phyloP scores from a whole-genome alignment of 2,113 vertebrate genomes.

The Nerophis ophidion region DNA sequence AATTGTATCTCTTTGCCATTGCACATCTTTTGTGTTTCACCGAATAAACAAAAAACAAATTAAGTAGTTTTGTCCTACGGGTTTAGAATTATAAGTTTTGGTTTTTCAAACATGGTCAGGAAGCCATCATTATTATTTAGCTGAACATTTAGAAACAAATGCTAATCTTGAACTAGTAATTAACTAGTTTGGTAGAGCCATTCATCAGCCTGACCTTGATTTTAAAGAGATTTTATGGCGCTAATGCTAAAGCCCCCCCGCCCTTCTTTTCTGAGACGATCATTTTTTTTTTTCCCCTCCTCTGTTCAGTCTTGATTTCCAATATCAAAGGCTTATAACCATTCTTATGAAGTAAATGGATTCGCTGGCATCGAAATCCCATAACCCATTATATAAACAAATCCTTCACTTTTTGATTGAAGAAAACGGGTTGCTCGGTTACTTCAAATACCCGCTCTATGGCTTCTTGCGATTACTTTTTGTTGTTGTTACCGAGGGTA shows the following conservation, averaged over 20 bases:
- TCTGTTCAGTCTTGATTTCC: neutral
- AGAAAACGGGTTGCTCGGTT: too few species aligned
- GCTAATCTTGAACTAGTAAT: neutral
- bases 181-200: neutral
- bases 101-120: neutral
- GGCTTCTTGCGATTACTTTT: neutral
- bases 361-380: neutral
- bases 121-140: neutral
- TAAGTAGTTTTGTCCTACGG: neutral
- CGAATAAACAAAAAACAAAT: too few species aligned
- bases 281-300: neutral
- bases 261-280: neutral
- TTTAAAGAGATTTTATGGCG: neutral
- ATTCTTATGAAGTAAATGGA: neutral
- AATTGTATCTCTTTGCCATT: neutral
- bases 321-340: neutral
- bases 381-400: neutral
- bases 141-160: neutral
- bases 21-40: neutral
- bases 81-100: neutral
- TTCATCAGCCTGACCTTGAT: neutral
- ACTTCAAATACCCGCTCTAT: neutral
- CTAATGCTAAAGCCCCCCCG: neutral
- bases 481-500: neutral
- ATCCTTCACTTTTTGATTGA: neutral